Evolutionary conservation across 2,797 vertebrate genomes (phyloP).

Genomic region (Toxotes lorentzi): DNA sequence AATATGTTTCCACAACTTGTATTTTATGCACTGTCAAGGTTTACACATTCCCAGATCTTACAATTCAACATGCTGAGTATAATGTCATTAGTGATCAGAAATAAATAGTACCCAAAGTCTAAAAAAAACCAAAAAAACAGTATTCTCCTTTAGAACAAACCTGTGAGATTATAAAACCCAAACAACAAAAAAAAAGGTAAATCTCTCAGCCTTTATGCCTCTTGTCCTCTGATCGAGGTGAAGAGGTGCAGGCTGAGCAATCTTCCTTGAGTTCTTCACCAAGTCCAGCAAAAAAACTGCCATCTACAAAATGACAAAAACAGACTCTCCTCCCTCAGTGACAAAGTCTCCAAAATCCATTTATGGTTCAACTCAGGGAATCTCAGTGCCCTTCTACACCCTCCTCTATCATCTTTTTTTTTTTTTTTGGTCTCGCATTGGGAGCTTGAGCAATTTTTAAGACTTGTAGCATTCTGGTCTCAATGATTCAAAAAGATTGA

Average conservation of each 20-base stretch:
- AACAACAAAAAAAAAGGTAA: slow-evolving; percentile 2
- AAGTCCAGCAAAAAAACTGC: slow-evolving; percentile 20
- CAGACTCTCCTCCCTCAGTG: slow-evolving; percentile 37
- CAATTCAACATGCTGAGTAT: background rate
- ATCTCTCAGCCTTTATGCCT: slow-evolving; percentile 6
- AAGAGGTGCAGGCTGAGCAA: slow-evolving; percentile 40
- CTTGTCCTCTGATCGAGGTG: slow-evolving; percentile 28
- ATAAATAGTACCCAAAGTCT: background rate
- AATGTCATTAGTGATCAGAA: background rate
- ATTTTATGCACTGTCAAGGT: too few species aligned
- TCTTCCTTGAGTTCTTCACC: slow-evolving; percentile 37
- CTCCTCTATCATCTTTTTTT: slow-evolving; percentile 29
- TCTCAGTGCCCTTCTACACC: slow-evolving; percentile 18
- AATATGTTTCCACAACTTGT: too few species aligned
- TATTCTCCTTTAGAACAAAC: background rate
- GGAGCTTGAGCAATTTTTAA: slow-evolving; percentile 38
- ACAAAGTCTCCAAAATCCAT: slow-evolving; percentile 62
- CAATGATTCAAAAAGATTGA: slow-evolving; percentile 53
- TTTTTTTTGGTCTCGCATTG: slow-evolving; percentile 9
- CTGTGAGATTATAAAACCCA: slow-evolving; percentile 29
- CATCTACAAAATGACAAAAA: slow-evolving; percentile 54
- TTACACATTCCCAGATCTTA: background rate
- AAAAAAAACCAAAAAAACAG: background rate
- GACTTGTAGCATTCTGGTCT: slow-evolving; percentile 32
- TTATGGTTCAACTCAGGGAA: slow-evolving; percentile 48